These are phyloP conservation scores for Hemitrygon akajei DNA, from an alignment of 2,797 vertebrate species.

Conservation along the genomic window DNA sequence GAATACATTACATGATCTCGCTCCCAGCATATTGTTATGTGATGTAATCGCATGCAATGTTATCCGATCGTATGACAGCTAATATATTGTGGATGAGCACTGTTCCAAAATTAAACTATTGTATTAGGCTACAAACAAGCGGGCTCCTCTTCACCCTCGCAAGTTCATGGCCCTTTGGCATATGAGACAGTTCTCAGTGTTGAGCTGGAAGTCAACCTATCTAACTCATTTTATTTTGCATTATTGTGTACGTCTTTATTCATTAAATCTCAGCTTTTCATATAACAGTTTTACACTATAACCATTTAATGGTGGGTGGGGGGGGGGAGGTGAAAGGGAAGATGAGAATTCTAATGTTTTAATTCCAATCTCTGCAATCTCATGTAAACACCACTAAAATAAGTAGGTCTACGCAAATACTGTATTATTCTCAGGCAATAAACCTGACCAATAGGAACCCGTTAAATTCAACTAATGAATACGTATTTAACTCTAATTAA, in stretches of 20 bases:
- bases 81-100: background rate
- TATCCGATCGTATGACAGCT: constrained; percentile 23
- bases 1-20: constrained; percentile 29
- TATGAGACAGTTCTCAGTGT: background rate
- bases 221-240: background rate
- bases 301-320: background rate
- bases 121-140: background rate
- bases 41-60: constrained; percentile 14
- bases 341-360: background rate
- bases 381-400: background rate
- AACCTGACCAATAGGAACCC: constrained; percentile 25
- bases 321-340: background rate
- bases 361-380: background rate
- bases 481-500: constrained; percentile 37
- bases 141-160: too few species aligned
- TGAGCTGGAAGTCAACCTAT: background rate
- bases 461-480: constrained; percentile 32
- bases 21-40: constrained; percentile 31
- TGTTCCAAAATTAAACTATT: background rate
- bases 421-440: constrained; percentile 24
- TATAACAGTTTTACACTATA: background rate
- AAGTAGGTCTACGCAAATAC: constrained; percentile 14
- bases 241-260: too few species aligned
- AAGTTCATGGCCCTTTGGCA: background rate
- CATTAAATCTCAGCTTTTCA: background rate